Evolutionary conservation across 2,888 invertebrate species (phyloP).

Genomic region (Eustalomyia histrio): DNA sequence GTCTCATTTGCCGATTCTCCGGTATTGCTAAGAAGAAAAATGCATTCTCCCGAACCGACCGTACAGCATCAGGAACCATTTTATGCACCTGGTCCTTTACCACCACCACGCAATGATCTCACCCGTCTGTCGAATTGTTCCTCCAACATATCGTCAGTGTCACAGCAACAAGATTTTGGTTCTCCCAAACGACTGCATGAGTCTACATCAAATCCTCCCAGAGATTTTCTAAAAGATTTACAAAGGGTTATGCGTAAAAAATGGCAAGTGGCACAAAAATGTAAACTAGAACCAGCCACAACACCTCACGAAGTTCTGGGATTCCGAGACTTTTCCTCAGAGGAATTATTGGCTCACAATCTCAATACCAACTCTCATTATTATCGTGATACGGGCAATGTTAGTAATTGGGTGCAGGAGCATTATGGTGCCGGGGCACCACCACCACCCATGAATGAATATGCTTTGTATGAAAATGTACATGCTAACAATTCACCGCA

Average conservation of each 20-base stretch:
- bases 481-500: constrained; percentile 73
- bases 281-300: constrained; percentile 91
- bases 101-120: constrained; percentile 88
- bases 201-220: constrained; percentile 86
- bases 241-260: constrained; percentile 96
- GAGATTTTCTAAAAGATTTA: constrained; percentile 91
- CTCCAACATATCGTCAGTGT: constrained; percentile 66
- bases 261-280: constrained; percentile 95
- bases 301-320: constrained; percentile 95
- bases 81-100: constrained; percentile 81
- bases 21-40: constrained; percentile 78
- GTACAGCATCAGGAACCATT: constrained; percentile 68
- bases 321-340: constrained; percentile 88
- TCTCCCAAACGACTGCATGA: constrained; percentile 89
- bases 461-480: constrained; percentile 86
- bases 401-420: constrained; percentile 94
- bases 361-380: constrained; percentile 77
- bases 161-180: constrained; percentile 79
- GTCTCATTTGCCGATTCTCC: constrained; percentile 80
- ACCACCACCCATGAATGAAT: constrained; percentile 72
- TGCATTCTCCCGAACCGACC: constrained; percentile 78
- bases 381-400: constrained; percentile 84
- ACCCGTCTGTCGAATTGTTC: constrained; percentile 85
- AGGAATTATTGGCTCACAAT: constrained; percentile 76
- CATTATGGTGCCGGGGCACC: constrained; percentile 84